Evolutionary conservation across 2,888 invertebrate genomes (phyloP).

Genomic region (Aethes cnicana): DNA sequence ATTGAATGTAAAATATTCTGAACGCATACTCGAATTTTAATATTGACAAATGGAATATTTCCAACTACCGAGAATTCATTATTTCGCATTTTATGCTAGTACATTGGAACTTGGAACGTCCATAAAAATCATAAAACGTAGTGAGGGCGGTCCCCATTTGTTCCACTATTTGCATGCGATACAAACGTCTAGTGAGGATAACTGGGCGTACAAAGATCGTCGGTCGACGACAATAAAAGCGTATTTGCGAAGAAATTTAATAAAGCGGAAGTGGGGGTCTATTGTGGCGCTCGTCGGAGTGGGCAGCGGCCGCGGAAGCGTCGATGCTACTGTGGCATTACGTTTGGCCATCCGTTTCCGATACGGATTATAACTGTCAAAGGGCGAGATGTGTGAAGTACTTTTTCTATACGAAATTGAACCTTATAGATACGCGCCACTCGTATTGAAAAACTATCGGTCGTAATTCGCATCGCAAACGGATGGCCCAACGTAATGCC

Average conservation of each 20-base stretch:
- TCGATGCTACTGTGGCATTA: no score
- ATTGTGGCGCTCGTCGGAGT: no score
- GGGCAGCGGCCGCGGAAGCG: no score
- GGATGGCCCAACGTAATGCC: no score
- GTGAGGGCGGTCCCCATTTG: conserved; percentile 65
- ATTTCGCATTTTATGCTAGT: conserved; percentile 49
- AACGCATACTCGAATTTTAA: conserved; percentile 40
- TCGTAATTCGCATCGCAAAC: no score
- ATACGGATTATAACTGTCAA: no score
- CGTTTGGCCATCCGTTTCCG: no score
- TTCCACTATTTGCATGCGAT: conserved; percentile 77
- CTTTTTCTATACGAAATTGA: no score
- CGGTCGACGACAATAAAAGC: conserved; percentile 75
- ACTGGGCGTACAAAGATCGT: conserved; percentile 69
- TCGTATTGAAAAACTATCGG: no score
- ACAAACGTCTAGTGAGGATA: conserved; percentile 67
- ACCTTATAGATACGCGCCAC: no score
- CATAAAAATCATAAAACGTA: conserved; percentile 73
- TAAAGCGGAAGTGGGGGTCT: conserved; percentile 79
- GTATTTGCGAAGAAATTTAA: conserved; percentile 82
- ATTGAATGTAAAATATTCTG: conserved; percentile 24
- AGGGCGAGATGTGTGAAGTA: no score
- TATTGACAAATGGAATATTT: conserved; percentile 46
- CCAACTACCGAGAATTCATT: conserved; percentile 44
- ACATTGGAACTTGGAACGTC: conserved; percentile 47